Base-by-base conservation (phyloP, 2,888 invertebrate genomes). In the Tetragonula carbonaria region DNA sequence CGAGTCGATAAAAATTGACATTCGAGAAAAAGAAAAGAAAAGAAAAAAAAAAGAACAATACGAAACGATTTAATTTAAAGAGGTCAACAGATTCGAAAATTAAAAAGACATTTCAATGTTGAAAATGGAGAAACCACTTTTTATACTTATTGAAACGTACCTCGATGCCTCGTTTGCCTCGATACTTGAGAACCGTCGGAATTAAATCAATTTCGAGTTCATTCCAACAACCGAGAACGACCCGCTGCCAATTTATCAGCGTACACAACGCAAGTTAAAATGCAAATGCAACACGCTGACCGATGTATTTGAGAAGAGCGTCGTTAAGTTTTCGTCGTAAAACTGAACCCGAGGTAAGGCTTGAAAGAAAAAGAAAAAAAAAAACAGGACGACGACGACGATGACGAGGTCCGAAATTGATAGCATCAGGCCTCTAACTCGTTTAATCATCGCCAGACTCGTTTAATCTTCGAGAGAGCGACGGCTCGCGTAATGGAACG, bases 391-490 rank as follows among this genome's bases (percentile, higher is more conserved):
- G 45, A 45, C 8, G 8, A 38, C 38, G 38, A 38, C 38, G 13
- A 45, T 5, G n/a, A n/a, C n/a, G 18, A 8, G 16, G 14, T 21
- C 33, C 51, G 57, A 23, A 80, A 82, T 71, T 74, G 70, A 74
- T 81, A 71, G 74, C 14, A 66, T 80, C 82, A 59, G 8, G 38
- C 16, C 51, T n/a, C 38, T 74, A 75, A 71, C 71, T 74, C 82
- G 75, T 81, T 82, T 82, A 82, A 82, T 82, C 74, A 79, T 79
- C 63, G 62, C 51, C 8, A n/a, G 73, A 23, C 68, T 51, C 68
- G 80, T 81, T 82, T 74, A 82, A 82, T 81, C 82, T 74, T 55
- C 65, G 59, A 66, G 28, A 74, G 33, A 70, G 57, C 68, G 82
- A 71, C 45, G 18, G 21, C 8, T 16, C 50, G 45, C 71, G 66